Percentiles rank a stretch among this genome's conserved stretches.
These are phyloP conservation scores for Acrossocheilus wenchowensis DNA, from an alignment of 2,797 vertebrate species.

Conservation along the genomic window DNA sequence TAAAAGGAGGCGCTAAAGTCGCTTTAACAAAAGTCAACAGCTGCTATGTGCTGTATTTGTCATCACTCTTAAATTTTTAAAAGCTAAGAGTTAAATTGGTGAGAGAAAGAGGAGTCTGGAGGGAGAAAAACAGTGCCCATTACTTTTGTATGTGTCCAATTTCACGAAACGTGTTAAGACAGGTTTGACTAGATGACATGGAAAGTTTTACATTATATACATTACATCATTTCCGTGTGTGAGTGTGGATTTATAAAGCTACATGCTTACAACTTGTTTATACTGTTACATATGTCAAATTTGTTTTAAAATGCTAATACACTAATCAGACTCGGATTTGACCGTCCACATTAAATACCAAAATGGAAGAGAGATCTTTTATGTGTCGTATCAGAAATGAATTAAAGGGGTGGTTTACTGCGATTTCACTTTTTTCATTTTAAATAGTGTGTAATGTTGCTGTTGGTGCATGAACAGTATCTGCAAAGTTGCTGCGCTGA, in stretches of 20 bases:
- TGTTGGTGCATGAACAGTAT: too few relatives aligned
- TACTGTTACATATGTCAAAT: neutral
- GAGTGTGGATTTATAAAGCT: neutral
- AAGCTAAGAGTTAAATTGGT: neutral
- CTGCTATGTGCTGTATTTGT: neutral
- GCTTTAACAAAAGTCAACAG: conserved; percentile 6
- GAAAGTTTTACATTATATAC: neutral
- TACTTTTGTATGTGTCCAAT: neutral
- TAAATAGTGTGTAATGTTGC: too few relatives aligned
- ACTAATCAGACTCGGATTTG: neutral
- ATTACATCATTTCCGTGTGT: neutral
- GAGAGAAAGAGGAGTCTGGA: neutral
- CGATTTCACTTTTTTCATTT: too few relatives aligned
- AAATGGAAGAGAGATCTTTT: neutral
- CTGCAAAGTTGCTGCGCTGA: too few relatives aligned
- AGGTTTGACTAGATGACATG: neutral
- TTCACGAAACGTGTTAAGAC: neutral
- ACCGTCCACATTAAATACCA: neutral
- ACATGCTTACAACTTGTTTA: neutral
- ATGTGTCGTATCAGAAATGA: neutral
- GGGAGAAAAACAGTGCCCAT: neutral
- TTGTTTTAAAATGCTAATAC: neutral
- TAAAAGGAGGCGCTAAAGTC: conserved; percentile 15
- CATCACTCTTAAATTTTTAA: neutral
- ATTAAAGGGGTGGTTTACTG: neutral